Conservation (phyloP, 53 echinoderm and acorn worm genomes). For the Henricia sp. region DNA sequence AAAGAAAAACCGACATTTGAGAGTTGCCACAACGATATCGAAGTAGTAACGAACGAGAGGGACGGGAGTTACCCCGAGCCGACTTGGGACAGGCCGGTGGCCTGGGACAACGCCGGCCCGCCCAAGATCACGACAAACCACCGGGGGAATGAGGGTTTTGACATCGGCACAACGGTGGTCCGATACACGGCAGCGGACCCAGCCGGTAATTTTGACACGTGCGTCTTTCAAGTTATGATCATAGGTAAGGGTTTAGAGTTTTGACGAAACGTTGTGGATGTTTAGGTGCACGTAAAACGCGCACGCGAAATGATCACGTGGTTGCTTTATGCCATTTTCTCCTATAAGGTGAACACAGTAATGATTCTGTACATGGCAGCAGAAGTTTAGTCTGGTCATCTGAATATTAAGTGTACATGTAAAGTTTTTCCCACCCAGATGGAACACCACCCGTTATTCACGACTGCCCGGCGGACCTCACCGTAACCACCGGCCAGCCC, state of each 20-base stretch:
- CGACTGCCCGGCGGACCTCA: constrained; percentile 52
- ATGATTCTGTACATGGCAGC: too few relatives aligned
- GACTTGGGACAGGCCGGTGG: constrained; percentile 59
- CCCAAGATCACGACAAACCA: constrained; percentile 36
- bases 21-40: constrained; percentile 45
- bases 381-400: too few relatives aligned
- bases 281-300: background rate
- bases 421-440: constrained; percentile 7
- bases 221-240: constrained; percentile 63
- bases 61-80: constrained; percentile 27
- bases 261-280: background rate
- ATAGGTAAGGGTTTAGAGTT: constrained; percentile 42
- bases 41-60: constrained; percentile 14
- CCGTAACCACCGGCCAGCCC: constrained; percentile 38
- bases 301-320: too few relatives aligned
- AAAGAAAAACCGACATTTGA: constrained; percentile 47
- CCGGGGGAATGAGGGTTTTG: background rate
- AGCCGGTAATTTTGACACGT: constrained; percentile 36
- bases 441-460: constrained; percentile 55
- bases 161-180: constrained; percentile 50
- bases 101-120: constrained; percentile 58
- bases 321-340: too few relatives aligned
- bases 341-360: too few relatives aligned
- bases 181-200: constrained; percentile 64
- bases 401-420: background rate